phyloP scores from a whole-genome alignment of 1,140 invertebrate species.

The Papilio xuthus region DNA sequence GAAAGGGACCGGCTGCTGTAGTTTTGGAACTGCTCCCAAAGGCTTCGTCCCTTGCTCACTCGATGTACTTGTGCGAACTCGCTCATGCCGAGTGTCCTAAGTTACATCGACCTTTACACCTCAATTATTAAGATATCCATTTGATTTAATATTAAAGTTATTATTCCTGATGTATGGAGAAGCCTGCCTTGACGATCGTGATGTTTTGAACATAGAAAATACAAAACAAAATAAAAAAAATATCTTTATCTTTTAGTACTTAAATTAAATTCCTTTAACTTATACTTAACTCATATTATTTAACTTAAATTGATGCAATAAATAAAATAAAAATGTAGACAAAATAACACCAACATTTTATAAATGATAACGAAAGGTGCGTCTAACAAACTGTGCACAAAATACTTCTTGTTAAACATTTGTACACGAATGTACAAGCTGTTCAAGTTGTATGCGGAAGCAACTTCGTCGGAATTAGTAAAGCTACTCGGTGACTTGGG shows the following conservation, averaged over 20 bases:
- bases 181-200: background rate
- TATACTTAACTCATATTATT: no score
- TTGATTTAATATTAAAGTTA: constrained; percentile 33
- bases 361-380: background rate
- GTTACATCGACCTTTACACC: constrained; percentile 16
- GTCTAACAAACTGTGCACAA: background rate
- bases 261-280: no score
- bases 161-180: background rate
- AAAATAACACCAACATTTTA: background rate
- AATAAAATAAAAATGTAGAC: background rate
- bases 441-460: constrained; percentile 46
- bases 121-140: constrained; percentile 33
- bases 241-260: no score
- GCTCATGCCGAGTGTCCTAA: constrained; percentile 19
- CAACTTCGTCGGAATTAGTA: constrained; percentile 49
- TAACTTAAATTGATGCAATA: background rate
- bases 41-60: constrained; percentile 33
- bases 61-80: constrained; percentile 27
- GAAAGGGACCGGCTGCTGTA: constrained; percentile 22
- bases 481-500: constrained; percentile 40
- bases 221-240: no score
- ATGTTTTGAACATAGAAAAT: background rate
- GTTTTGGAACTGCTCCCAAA: constrained; percentile 35
- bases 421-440: background rate
- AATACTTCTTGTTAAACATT: constrained; percentile 17